Percentiles rank a stretch among this genome's conserved stretches.
phyloP scores from a whole-genome alignment of 2,113 vertebrate species.

The Megalops atlanticus region DNA sequence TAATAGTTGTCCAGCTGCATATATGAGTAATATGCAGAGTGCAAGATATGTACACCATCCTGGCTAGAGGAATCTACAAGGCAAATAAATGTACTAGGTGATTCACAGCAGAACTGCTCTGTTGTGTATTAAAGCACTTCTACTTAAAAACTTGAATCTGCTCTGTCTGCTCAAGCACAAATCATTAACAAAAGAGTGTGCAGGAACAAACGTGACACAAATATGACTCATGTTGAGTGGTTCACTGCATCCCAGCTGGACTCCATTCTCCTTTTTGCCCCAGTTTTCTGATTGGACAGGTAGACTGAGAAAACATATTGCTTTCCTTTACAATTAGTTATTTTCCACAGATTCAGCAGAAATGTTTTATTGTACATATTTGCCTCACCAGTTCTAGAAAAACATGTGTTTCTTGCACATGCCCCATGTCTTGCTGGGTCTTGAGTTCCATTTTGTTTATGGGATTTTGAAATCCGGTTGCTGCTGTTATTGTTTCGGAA shows the following conservation, averaged over 20 bases:
- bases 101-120: not conserved
- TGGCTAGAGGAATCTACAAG: not conserved
- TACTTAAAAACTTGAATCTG: not conserved
- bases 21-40: no score
- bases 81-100: not conserved
- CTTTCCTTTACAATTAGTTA: conserved; percentile 32
- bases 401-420: conserved; percentile 61
- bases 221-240: not conserved
- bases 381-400: conserved; percentile 56
- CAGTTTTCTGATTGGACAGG: conserved; percentile 61
- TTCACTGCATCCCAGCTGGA: not conserved
- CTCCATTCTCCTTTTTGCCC: conserved; percentile 31
- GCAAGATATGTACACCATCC: not conserved
- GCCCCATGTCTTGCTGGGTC: conserved; percentile 28
- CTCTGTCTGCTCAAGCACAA: not conserved
- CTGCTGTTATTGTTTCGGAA: not conserved
- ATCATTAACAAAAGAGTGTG: not conserved
- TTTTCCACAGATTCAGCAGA: conserved; percentile 72
- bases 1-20: no score
- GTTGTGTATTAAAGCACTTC: not conserved
- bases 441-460: not conserved
- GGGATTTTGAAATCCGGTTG: not conserved
- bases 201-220: not conserved
- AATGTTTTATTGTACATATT: conserved; percentile 67
- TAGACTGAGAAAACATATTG: conserved; percentile 51